Conservation (phyloP, 2,113 vertebrate species). For the Copsychus sechellarum region DNA sequence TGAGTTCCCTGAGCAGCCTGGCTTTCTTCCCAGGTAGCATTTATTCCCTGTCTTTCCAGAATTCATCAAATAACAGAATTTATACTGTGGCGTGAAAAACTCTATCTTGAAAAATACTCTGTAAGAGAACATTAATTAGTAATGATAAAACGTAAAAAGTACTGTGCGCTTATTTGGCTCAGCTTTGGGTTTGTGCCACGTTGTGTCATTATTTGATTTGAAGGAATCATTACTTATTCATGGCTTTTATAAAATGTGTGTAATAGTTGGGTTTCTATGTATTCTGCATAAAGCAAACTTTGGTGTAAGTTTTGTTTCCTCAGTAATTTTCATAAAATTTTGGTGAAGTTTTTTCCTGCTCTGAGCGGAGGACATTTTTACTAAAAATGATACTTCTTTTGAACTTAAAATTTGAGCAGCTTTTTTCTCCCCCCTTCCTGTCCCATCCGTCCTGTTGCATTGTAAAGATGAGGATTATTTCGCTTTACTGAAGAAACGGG, state of each 20-base stretch:
- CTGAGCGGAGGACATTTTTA: background rate
- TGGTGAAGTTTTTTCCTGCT: background rate
- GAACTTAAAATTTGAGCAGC: background rate
- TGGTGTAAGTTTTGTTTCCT: background rate
- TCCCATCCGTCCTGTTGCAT: background rate
- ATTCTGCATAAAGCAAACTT: background rate
- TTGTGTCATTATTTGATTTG: background rate
- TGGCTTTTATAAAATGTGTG: background rate
- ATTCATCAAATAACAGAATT: background rate
- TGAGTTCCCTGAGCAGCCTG: background rate
- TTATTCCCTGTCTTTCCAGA: background rate
- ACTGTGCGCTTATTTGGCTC: background rate
- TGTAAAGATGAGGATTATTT: background rate
- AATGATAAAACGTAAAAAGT: background rate
- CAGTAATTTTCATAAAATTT: background rate
- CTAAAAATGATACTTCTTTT: background rate
- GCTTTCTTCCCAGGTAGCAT: background rate
- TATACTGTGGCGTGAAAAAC: background rate
- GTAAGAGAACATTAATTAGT: background rate
- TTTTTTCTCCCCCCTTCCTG: rapidly evolving
- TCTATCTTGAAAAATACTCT: background rate
- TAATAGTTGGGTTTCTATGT: background rate
- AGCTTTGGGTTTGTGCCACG: background rate
- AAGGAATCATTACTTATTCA: background rate
- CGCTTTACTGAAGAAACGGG: background rate